Evolutionary conservation across 2,888 invertebrate genomes (phyloP), one percentile per base, ranked within the genome.

Genomic region (Caenorhabditis wallacei): DNA sequence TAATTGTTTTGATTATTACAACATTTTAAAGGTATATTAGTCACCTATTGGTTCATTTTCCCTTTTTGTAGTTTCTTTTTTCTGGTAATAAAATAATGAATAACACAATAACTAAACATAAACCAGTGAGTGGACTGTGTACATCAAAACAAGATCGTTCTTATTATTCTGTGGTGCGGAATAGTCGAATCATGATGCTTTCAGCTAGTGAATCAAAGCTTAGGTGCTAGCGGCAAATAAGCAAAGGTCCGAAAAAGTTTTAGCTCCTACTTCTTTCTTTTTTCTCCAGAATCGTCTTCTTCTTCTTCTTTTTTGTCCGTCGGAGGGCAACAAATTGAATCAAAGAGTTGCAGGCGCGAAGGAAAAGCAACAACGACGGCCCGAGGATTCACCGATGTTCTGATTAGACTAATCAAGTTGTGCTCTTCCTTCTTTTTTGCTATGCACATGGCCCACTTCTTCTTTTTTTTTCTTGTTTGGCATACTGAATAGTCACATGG

Each of bases 401-500:
- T 82, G 82, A 82, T 82, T 82, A 82, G 64, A 82, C 78, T 82
- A 82, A 82, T 82, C 82, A 78, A 82, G 78, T 82, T 78, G 71
- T 70, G 75, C 69, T 64, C 80, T 69, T 56, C 56, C 16, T 16
- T 48, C 40, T 24, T 46, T 56, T 48, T 40, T 54, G 40, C 51
- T n/a, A n/a, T n/a, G 66, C 66, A 72, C 63, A 46, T 35, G n/a
- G 40, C 40, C 59, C 48, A 57, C 46, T 40, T 22, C 57, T 54
- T 48, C 30, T 43, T 10, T 51, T 71, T 64, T 64, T 70, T 75
- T 43, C 75, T 75, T 57, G 59, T 71, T 70, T 75, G 78, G 78
- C 68, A 76, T 66, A 75, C 75, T 68, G 76, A 68, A 61, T 69
- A 61, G 76, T 68, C 75, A 66, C 66, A 75, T 68, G 76, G 59